A percentile compares a stretch with the other conserved stretches of the same genome.
Conservation (phyloP, 2,113 vertebrate genomes). For the Eudyptes chrysolophus region DNA sequence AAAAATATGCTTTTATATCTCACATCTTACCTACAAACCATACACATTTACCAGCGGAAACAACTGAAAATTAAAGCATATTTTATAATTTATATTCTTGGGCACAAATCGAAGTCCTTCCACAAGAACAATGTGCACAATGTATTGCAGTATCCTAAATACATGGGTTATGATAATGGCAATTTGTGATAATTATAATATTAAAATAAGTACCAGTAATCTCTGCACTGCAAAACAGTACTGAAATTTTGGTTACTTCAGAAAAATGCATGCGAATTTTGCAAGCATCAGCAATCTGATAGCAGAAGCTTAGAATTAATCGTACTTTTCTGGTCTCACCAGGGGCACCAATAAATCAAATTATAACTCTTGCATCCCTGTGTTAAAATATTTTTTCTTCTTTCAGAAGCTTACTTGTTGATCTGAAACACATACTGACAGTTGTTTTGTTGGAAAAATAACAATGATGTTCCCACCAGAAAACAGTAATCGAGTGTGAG, state of each 20-base stretch:
- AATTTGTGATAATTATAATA: neutral
- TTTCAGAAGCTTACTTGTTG: neutral
- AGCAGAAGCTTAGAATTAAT: slow-evolving; percentile 63
- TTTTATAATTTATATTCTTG: neutral
- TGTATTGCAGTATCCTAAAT: neutral
- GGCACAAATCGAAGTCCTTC: neutral
- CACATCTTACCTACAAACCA: neutral
- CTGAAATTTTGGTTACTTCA: slow-evolving; percentile 29
- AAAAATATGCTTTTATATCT: neutral
- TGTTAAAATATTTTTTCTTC: neutral
- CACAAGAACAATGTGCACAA: neutral
- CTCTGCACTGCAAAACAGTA: neutral
- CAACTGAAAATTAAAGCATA: neutral
- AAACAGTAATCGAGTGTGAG: neutral
- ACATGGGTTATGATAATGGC: neutral
- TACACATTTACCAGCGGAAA: neutral
- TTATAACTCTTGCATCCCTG: neutral
- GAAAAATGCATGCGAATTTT: slow-evolving; percentile 54
- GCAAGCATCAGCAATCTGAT: slow-evolving; percentile 61
- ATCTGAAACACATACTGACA: neutral
- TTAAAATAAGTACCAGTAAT: neutral
- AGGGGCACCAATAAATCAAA: slow-evolving; percentile 62
- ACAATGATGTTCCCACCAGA: neutral
- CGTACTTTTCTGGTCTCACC: slow-evolving; percentile 57
- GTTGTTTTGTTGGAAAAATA: neutral